Base-by-base conservation (phyloP, 2,888 invertebrate species). In the Drosophila anomalipes region DNA sequence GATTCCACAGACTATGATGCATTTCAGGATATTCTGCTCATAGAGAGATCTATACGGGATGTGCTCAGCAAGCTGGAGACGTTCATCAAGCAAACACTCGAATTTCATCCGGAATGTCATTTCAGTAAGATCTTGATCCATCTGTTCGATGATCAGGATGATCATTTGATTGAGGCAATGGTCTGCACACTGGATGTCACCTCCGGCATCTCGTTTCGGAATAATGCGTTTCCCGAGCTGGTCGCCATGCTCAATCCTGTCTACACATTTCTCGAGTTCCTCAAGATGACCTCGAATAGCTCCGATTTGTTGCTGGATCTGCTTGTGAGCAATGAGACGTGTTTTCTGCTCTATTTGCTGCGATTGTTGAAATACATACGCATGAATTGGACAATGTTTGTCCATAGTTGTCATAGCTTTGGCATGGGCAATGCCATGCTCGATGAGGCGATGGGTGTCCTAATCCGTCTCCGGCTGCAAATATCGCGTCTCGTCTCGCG, bases 121-220 rank as follows among this genome's bases (percentile, higher is more conserved):
- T 95, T 98, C 81, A 97, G 97, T 1, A 97, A 97, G 93, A 97
- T 98, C 95, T 95, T 98, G 60, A 97, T 98, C 70, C 97, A 97
- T 92, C 94, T 98, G 68, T 98, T 98, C 90, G 96, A 97, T 86
- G 97, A 98, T 93, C 98, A 98, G 92, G 98, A 98, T 91, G 98
- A 98, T 93, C 97, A 97, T 89, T 94, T 98, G 83, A 97, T 98
- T 70, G 98, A 98, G 94, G 96, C 97, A 4, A 97, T 98, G 97
- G 97, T 98, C 10, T 98, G 98, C 92, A 97, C 97, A 44, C 93
- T 98, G 58, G 98, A 98, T 93, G 97, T 98, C 54, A 97, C 97
- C 0, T 96, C 97, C 32, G 97, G 97, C 49, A 96, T 98, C 67
- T 97, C 97, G 33, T 97, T 97, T 91, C 95, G 97, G 60, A 97